phyloP scores from a whole-genome alignment of 1,140 invertebrate species.

The Microplitis demolitor region DNA sequence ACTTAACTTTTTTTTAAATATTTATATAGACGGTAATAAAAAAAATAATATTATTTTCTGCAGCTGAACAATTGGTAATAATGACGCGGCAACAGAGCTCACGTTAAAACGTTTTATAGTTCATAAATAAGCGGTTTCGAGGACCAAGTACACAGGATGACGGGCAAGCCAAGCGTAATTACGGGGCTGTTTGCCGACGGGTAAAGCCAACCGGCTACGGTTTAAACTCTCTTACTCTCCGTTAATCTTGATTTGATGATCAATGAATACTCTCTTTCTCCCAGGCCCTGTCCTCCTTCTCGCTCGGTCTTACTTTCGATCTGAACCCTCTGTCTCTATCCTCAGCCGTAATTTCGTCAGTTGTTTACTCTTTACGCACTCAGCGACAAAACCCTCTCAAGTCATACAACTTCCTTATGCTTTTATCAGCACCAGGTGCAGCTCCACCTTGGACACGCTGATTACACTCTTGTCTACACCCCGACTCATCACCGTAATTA shows the following conservation, averaged over 20 bases:
- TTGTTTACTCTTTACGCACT: not conserved
- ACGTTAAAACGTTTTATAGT: slow-evolving; percentile 28
- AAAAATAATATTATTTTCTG: not conserved
- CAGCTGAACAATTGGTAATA: slow-evolving; percentile 18
- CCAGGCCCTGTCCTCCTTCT: not conserved
- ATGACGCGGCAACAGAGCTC: slow-evolving; percentile 17
- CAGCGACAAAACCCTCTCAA: no score
- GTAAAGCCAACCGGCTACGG: slow-evolving; percentile 3
- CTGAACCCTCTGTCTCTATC: not conserved
- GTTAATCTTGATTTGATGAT: slow-evolving; percentile 29
- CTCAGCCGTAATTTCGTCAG: not conserved
- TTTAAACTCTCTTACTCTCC: slow-evolving; percentile 7
- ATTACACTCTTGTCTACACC: no score
- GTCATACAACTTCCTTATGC: no score
- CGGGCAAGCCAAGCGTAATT: slow-evolving; percentile 19
- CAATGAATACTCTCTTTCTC: slow-evolving; percentile 15
- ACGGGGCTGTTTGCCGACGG: slow-evolving; percentile 14
- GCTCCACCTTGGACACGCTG: not conserved
- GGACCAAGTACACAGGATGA: slow-evolving; percentile 10
- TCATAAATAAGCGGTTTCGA: slow-evolving; percentile 29
- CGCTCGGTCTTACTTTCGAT: not conserved
- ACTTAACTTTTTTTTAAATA: not conserved
- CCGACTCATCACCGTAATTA: not conserved
- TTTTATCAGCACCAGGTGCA: not conserved
- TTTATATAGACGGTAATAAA: not conserved